A percentile compares a stretch with the other conserved stretches of the same genome.
Evolutionary conservation across 1,140 invertebrate species (phyloP).

Genomic region (Apis laboriosa): DNA sequence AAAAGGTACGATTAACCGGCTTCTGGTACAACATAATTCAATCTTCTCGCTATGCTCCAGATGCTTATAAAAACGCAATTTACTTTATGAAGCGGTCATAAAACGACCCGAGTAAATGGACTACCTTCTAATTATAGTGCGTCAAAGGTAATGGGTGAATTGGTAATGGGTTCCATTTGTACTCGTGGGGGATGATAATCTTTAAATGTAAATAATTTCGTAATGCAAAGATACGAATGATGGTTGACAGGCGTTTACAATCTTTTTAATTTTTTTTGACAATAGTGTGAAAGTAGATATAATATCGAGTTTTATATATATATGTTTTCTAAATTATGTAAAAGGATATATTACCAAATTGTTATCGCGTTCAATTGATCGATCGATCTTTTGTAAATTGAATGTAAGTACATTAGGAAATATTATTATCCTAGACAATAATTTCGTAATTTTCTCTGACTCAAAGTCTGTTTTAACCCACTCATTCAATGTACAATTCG

Average conservation of each 20-base stretch:
- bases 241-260: too few species aligned
- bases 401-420: neutral
- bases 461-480: too few species aligned
- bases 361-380: too few species aligned
- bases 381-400: too few species aligned
- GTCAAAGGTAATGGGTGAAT: neutral
- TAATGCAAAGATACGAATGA: neutral
- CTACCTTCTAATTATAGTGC: neutral
- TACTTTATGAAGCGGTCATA: slow-evolving; percentile 6
- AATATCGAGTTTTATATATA: too few species aligned
- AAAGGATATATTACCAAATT: too few species aligned
- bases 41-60: neutral
- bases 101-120: neutral
- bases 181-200: neutral
- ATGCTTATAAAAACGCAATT: slow-evolving; percentile 30
- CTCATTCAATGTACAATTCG: too few species aligned
- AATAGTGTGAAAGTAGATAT: too few species aligned
- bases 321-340: too few species aligned
- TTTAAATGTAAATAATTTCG: neutral
- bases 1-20: slow-evolving; percentile 45
- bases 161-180: neutral
- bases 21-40: slow-evolving; percentile 34
- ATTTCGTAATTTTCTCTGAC: neutral
- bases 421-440: neutral
- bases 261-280: too few species aligned